These are phyloP conservation scores for Chromobotia macracanthus DNA, from an alignment of 2,797 vertebrate genomes.

Conservation along the genomic window DNA sequence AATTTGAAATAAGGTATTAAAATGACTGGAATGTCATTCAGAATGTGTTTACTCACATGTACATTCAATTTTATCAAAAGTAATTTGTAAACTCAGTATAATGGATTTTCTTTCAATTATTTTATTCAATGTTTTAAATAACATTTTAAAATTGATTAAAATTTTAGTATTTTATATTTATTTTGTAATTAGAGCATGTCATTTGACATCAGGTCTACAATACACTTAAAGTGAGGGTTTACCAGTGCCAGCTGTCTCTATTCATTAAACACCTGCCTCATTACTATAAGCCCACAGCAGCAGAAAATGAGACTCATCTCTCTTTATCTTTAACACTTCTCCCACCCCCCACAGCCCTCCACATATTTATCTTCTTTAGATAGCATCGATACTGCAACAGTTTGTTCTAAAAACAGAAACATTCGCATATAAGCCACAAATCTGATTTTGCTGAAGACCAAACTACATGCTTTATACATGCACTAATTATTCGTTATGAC, in stretches of 20 bases:
- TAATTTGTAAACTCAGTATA: neutral
- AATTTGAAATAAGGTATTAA: neutral
- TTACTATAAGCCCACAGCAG: slow-evolving; percentile 53
- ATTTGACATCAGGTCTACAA: neutral
- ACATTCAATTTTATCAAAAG: neutral
- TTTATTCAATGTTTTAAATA: neutral
- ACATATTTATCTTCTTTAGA: slow-evolving; percentile 57
- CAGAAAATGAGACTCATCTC: slow-evolving; percentile 52
- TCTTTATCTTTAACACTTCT: slow-evolving; percentile 34
- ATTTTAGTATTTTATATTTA: no score
- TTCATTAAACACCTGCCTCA: slow-evolving; percentile 54
- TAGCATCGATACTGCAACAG: slow-evolving; percentile 48
- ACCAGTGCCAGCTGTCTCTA: slow-evolving; percentile 39
- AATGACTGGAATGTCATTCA: slow-evolving; percentile 7
- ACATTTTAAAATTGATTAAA: no score
- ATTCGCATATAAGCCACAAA: no score
- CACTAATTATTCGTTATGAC: neutral
- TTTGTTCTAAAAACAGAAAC: slow-evolving; percentile 40
- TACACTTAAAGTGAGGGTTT: slow-evolving; percentile 21
- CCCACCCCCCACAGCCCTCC: slow-evolving; percentile 1
- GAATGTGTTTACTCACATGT: slow-evolving; percentile 5
- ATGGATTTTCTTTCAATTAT: neutral
- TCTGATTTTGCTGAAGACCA: no score
- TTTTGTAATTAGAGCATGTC: neutral
- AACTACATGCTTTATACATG: neutral